A percentile compares a stretch with the other conserved stretches of the same genome.
phyloP scores from a whole-genome alignment of 2,888 invertebrate genomes.

The Platycheirus rosarum region DNA sequence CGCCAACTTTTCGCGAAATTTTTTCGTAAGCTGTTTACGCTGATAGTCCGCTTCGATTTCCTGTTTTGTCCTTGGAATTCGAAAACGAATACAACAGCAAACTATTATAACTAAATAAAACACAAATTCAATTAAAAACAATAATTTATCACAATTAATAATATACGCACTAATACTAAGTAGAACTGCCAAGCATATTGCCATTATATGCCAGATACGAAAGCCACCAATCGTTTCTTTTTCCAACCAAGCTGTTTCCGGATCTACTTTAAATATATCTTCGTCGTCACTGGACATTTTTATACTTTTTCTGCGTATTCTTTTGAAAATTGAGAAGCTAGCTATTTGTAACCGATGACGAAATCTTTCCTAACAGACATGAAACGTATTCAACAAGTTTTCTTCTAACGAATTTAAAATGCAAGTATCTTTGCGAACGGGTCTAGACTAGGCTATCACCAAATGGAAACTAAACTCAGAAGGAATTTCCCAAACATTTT shows the following conservation, averaged over 20 bases:
- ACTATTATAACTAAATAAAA: slow-evolving; percentile 88
- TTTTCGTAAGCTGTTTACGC: slow-evolving; percentile 90
- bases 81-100: slow-evolving; percentile 95
- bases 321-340: background rate
- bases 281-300: slow-evolving; percentile 77
- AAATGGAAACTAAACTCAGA: slow-evolving; percentile 57
- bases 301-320: background rate
- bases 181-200: slow-evolving; percentile 87
- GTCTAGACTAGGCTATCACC: slow-evolving; percentile 56
- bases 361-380: slow-evolving; percentile 29
- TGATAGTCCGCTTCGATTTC: slow-evolving; percentile 97
- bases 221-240: slow-evolving; percentile 87
- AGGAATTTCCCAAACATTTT: slow-evolving; percentile 64
- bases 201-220: slow-evolving; percentile 92
- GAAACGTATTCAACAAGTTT: slow-evolving; percentile 64
- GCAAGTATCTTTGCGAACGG: slow-evolving; percentile 46
- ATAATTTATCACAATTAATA: background rate
- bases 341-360: slow-evolving; percentile 65
- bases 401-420: slow-evolving; percentile 14
- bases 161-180: slow-evolving; percentile 85
- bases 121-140: slow-evolving; percentile 14
- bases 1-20: slow-evolving; percentile 91
- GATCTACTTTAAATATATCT: slow-evolving; percentile 78
- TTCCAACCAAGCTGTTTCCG: slow-evolving; percentile 89
- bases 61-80: slow-evolving; percentile 96